Conservation (phyloP, 2,888 invertebrate species). For the Netelia inedita region DNA sequence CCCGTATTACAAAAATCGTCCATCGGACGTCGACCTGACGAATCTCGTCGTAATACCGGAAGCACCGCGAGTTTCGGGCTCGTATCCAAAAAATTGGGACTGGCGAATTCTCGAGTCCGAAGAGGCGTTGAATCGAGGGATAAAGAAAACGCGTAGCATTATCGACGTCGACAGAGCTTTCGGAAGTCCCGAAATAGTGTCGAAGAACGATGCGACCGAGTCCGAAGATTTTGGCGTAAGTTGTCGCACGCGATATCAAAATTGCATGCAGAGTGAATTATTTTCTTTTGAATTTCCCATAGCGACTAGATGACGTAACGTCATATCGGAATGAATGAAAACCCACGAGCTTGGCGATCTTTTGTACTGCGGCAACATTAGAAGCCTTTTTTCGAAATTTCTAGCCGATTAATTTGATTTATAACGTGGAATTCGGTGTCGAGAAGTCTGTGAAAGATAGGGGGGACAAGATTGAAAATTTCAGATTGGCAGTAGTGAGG, state of each 20-base stretch:
- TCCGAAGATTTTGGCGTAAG: conserved; percentile 69
- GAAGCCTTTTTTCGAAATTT: conserved; percentile 21
- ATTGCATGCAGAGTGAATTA: conserved; percentile 44
- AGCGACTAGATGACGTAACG: neutral
- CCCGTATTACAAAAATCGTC: conserved; percentile 91
- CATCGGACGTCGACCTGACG: conserved; percentile 91
- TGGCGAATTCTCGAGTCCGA: conserved; percentile 89
- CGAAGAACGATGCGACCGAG: conserved; percentile 65
- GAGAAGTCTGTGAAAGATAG: conserved; percentile 51
- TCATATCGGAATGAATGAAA: conserved; percentile 15
- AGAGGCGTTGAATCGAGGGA: conserved; percentile 83
- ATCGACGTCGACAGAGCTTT: conserved; percentile 83
- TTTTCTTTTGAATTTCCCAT: conserved; percentile 23
- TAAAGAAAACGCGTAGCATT: conserved; percentile 85
- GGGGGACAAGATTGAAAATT: conserved; percentile 69
- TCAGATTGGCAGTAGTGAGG: conserved; percentile 68
- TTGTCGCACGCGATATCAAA: conserved; percentile 41
- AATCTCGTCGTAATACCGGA: conserved; percentile 91
- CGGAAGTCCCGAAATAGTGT: conserved; percentile 78
- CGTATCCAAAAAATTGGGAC: conserved; percentile 90
- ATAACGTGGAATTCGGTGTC: conserved; percentile 50
- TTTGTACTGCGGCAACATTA: neutral
- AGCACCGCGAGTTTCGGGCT: conserved; percentile 92
- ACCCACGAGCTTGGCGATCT: neutral
- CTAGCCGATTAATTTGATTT: neutral